Evolutionary conservation across 1,140 invertebrate genomes (phyloP).

Genomic region (Papilio polyxenes): DNA sequence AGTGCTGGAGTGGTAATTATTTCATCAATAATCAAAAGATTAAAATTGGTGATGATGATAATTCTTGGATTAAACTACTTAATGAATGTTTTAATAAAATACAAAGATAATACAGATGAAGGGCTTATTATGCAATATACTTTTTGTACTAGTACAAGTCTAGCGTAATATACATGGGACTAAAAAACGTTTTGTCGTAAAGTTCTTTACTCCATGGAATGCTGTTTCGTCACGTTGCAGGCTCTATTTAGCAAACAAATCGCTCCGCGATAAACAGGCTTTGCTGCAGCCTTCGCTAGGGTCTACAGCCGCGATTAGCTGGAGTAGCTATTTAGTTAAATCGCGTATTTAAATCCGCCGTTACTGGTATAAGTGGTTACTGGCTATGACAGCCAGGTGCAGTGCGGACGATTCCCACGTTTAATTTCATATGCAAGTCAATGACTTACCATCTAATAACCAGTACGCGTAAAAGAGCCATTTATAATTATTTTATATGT

Average conservation of each 20-base stretch:
- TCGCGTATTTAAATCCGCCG: conserved; percentile 58
- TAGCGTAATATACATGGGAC: conserved; percentile 46
- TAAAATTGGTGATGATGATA: no score
- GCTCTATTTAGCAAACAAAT: conserved; percentile 73
- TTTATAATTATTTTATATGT: conserved; percentile 16
- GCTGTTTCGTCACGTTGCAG: conserved; percentile 60
- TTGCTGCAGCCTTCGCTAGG: conserved; percentile 51
- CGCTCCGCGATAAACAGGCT: conserved; percentile 70
- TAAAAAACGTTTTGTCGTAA: conserved; percentile 54
- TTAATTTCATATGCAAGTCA: conserved; percentile 23
- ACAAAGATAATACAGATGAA: background rate
- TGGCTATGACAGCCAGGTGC: conserved; percentile 39
- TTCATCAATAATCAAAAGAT: no score
- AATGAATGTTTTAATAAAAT: background rate
- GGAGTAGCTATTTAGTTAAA: conserved; percentile 65
- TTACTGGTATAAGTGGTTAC: conserved; percentile 52
- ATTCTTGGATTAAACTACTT: background rate
- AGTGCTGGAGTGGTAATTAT: no score
- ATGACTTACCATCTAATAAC: background rate
- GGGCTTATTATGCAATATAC: background rate
- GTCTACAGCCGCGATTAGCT: conserved; percentile 67
- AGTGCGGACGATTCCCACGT: background rate
- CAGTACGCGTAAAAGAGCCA: background rate
- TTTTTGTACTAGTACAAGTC: background rate
- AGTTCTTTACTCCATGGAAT: conserved; percentile 69